These are phyloP conservation scores for Wiebesia pumilae DNA, from an alignment of 1,140 invertebrate genomes.

Conservation along the genomic window DNA sequence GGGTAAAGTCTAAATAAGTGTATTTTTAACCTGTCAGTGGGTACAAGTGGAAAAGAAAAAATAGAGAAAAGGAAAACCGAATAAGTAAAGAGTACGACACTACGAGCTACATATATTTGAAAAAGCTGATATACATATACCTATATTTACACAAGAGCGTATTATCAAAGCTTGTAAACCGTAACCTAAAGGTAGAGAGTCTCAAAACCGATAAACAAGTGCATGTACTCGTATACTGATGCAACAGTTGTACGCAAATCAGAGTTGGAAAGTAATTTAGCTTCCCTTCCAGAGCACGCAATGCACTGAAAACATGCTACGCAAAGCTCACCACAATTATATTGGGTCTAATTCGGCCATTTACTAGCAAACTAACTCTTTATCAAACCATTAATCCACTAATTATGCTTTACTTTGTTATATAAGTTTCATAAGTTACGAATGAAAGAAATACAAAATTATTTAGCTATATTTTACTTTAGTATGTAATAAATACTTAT, in stretches of 20 bases:
- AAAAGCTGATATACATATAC: no score
- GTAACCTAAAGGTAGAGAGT: not conserved
- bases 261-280: constrained; percentile 35
- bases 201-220: not conserved
- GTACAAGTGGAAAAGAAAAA: no score
- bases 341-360: not conserved
- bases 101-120: no score
- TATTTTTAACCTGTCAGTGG: no score
- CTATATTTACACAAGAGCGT: not conserved
- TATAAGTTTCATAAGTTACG: not conserved
- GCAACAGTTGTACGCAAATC: not conserved
- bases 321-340: not conserved
- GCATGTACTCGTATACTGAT: not conserved
- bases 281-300: constrained; percentile 24
- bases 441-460: not conserved
- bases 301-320: constrained; percentile 14
- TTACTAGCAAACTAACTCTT: not conserved
- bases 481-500: no score
- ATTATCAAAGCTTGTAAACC: not conserved
- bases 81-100: no score
- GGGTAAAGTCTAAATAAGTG: no score
- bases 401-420: not conserved
- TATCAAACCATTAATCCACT: not conserved
- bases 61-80: no score
- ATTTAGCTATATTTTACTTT: no score